phyloP scores from a whole-genome alignment of 2,113 vertebrate species.

The Alaudala cheleensis region DNA sequence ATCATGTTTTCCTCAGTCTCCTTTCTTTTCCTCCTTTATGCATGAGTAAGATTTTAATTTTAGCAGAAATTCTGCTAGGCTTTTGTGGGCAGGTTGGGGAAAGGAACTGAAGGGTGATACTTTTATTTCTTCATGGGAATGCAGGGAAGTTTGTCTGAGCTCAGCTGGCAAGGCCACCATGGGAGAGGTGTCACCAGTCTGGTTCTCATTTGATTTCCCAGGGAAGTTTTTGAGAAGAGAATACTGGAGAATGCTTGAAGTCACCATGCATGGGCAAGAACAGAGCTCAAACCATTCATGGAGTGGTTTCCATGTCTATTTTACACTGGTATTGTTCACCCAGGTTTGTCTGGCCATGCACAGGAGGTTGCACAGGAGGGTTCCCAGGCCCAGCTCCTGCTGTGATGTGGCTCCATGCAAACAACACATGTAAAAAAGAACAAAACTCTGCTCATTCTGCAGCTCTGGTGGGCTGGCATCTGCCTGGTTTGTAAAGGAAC shows the following conservation, averaged over 20 bases:
- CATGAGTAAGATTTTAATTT: slow-evolving; percentile 14
- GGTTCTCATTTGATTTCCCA: neutral
- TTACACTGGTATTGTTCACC: too few relatives aligned
- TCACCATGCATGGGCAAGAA: accelerated
- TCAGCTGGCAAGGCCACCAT: neutral
- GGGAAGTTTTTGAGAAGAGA: neutral
- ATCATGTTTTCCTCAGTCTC: neutral
- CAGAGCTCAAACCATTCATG: neutral
- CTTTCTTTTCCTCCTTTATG: neutral
- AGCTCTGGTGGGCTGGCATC: neutral
- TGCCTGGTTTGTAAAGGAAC: neutral
- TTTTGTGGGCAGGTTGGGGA: neutral
- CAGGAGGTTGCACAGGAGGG: neutral
- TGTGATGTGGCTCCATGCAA: accelerated
- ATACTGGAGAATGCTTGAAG: accelerated
- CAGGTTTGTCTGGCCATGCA: neutral
- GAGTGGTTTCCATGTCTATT: neutral
- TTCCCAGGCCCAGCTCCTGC: neutral
- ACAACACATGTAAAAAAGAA: neutral
- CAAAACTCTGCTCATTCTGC: neutral
- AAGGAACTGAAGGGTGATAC: neutral
- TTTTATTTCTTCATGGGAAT: neutral
- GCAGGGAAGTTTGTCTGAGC: neutral
- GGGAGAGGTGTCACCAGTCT: neutral
- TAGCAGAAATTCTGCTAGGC: neutral